These are phyloP conservation scores for Pao palembangensis DNA, from an alignment of 2,113 vertebrate genomes.

Conservation along the genomic window DNA sequence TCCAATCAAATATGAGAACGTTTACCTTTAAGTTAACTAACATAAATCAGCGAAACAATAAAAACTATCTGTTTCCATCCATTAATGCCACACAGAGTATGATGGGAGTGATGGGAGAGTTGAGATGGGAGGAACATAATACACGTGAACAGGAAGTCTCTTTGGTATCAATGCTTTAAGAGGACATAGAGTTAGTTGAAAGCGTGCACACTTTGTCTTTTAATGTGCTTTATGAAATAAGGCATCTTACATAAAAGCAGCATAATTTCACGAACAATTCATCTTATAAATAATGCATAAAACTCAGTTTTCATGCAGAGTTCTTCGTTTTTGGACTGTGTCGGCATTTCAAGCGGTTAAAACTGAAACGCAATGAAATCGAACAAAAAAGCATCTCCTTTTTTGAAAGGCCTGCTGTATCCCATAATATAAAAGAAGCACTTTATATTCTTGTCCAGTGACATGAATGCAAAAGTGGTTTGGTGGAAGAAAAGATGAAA, in stretches of 20 bases:
- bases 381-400: background rate
- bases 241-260: slow-evolving; percentile 16
- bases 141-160: background rate
- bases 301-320: slow-evolving; percentile 13
- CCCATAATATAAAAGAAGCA: background rate
- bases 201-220: slow-evolving; percentile 6
- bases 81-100: no score
- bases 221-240: slow-evolving; percentile 28
- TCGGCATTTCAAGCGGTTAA: background rate
- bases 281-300: slow-evolving; percentile 25
- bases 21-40: no score
- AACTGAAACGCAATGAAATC: no score
- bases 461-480: slow-evolving; percentile 11
- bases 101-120: no score
- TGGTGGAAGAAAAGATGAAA: background rate
- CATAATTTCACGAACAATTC: slow-evolving; percentile 16
- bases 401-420: background rate
- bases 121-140: no score
- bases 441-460: slow-evolving; percentile 17
- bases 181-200: background rate
- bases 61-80: no score
- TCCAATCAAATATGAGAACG: no score
- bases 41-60: no score
- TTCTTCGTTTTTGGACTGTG: background rate
- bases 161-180: background rate